Evolutionary conservation across 2,797 vertebrate species (phyloP).

Genomic region (Brachyrhaphis roseni): DNA sequence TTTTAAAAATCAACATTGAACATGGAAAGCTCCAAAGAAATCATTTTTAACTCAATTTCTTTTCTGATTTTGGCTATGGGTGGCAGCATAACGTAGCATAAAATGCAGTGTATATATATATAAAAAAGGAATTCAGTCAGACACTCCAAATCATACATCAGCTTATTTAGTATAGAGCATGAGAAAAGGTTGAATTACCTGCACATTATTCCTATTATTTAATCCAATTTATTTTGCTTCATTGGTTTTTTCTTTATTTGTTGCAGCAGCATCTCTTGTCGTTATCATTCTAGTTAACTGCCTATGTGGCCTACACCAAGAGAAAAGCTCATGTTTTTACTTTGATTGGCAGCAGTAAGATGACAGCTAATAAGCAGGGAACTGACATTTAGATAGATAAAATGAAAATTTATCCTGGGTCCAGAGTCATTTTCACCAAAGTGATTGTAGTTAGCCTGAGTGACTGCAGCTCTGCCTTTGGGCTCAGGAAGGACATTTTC

Average conservation of each 20-base stretch:
- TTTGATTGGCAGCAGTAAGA: slow-evolving; percentile 73
- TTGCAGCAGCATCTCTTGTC: neutral
- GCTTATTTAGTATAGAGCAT: neutral
- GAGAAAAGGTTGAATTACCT: neutral
- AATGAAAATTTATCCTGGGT: slow-evolving; percentile 74
- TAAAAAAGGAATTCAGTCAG: neutral
- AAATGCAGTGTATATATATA: neutral
- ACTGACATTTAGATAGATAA: slow-evolving; percentile 84
- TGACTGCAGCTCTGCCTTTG: slow-evolving; percentile 60
- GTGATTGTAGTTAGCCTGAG: slow-evolving; percentile 66
- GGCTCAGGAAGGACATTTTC: slow-evolving; percentile 69
- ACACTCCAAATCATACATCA: neutral
- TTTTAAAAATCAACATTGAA: neutral
- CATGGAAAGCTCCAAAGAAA: neutral
- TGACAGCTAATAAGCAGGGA: slow-evolving; percentile 77
- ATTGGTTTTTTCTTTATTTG: neutral
- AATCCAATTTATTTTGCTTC: neutral
- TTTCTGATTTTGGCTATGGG: neutral
- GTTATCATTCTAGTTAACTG: neutral
- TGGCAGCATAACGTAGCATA: neutral
- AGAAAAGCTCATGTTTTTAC: slow-evolving; percentile 45
- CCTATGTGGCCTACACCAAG: neutral
- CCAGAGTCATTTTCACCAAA: slow-evolving; percentile 75
- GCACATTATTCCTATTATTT: neutral
- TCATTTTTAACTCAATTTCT: neutral